These are phyloP conservation scores for Pelusios castaneus DNA, from an alignment of 2,113 vertebrate species.

Conservation along the genomic window DNA sequence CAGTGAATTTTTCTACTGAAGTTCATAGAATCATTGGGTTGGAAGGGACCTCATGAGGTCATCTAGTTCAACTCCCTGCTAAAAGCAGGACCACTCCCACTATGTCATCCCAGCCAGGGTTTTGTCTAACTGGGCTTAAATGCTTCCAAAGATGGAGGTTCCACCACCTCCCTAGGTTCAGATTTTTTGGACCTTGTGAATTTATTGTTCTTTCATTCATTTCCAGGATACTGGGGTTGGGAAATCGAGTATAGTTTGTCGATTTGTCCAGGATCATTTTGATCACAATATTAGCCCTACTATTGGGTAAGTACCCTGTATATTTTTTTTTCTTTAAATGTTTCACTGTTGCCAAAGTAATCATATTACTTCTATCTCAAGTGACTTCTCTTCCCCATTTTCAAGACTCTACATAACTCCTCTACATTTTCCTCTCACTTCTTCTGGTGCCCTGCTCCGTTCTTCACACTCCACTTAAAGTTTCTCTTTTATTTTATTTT, in stretches of 20 bases:
- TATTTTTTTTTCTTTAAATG: not conserved
- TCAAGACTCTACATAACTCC: not conserved
- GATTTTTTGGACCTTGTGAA: not conserved
- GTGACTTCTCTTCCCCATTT: not conserved
- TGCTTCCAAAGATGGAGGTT: no score
- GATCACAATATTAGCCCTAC: conserved; percentile 98
- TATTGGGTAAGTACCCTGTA: conserved; percentile 87
- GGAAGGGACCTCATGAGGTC: no score
- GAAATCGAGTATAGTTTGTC: conserved; percentile 96
- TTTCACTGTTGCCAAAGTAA: not conserved
- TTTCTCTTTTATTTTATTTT: not conserved
- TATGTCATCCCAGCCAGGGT: no score
- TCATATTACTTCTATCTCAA: not conserved
- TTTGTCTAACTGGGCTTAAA: no score
- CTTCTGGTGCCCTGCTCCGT: not conserved
- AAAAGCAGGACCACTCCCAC: no score
- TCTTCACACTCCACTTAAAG: not conserved
- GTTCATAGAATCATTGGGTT: no score
- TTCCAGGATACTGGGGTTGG: conserved; percentile 97
- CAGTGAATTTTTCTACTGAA: not conserved
- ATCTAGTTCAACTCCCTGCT: no score
- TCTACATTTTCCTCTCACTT: not conserved
- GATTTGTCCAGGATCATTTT: conserved; percentile 97
- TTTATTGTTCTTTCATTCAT: conserved; percentile 45
- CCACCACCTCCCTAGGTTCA: no score